phyloP scores from a whole-genome alignment of 2,113 vertebrate genomes.

The Anoura caudifer region DNA sequence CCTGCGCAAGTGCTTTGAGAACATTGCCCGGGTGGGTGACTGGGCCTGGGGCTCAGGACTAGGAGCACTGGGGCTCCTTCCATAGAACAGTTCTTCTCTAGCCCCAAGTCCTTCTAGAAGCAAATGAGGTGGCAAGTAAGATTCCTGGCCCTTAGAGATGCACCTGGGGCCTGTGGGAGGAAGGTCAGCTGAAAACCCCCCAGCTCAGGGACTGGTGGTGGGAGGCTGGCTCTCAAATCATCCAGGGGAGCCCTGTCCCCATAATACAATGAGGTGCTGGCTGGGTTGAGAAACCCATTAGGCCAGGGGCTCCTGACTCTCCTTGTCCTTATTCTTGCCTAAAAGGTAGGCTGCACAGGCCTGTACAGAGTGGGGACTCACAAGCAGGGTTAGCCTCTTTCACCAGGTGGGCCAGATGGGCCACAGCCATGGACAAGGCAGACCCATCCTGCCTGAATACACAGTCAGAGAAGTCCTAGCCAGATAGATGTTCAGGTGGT shows the following conservation, averaged over 20 bases:
- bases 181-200: neutral
- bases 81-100: neutral
- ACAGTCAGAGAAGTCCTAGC: neutral
- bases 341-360: neutral
- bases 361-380: rapidly evolving
- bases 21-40: constrained; percentile 88
- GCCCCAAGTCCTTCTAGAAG: neutral
- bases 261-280: neutral
- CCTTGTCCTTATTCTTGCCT: neutral
- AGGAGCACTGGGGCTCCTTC: neutral
- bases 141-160: neutral
- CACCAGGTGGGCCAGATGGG: neutral
- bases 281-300: neutral
- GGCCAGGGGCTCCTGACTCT: neutral
- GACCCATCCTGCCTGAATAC: neutral
- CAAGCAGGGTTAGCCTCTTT: neutral
- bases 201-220: neutral
- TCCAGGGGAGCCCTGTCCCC: neutral
- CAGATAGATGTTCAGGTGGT: neutral
- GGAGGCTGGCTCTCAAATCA: neutral
- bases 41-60: neutral
- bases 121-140: neutral
- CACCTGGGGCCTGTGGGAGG: neutral
- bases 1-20: constrained; percentile 94
- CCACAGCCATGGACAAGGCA: neutral